phyloP scores from a whole-genome alignment of 1,140 invertebrate genomes.

The Drosophila nasuta region DNA sequence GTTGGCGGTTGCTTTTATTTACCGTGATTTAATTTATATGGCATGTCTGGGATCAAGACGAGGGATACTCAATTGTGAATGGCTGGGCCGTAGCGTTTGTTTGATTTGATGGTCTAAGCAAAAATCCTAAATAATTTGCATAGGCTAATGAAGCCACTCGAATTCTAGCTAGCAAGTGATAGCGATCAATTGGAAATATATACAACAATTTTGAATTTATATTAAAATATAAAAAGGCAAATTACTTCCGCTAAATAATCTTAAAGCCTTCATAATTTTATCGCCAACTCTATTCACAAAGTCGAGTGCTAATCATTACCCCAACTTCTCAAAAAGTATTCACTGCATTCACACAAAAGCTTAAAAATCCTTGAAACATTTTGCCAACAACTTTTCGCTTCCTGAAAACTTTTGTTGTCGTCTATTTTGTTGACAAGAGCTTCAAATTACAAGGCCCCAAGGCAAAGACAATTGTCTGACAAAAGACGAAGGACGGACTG shows the following conservation, averaged over 20 bases:
- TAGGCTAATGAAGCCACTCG: conserved; percentile 64
- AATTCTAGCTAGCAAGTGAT: conserved; percentile 1
- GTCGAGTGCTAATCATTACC: not conserved
- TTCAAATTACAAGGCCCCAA: conserved; percentile 53
- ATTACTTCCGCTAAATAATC: not conserved
- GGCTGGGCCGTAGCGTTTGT: conserved; percentile 21
- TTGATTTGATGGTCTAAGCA: conserved; percentile 54
- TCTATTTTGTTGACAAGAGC: conserved; percentile 43
- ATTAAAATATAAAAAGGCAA: conserved; percentile 1
- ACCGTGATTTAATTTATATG: conserved; percentile 76
- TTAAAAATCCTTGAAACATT: conserved; percentile 38
- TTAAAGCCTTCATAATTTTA: not conserved
- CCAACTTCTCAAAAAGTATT: conserved; percentile 1
- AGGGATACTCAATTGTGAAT: conserved; percentile 2
- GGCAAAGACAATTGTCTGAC: conserved; percentile 47
- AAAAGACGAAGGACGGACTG: conserved; percentile 26
- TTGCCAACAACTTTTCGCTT: conserved; percentile 34
- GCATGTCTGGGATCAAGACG: not conserved
- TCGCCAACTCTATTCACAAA: not conserved
- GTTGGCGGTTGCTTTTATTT: conserved; percentile 60
- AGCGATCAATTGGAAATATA: not conserved
- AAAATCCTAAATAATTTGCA: conserved; percentile 67
- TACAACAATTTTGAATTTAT: not conserved
- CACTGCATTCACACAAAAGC: conserved; percentile 37
- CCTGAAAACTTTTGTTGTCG: conserved; percentile 29